A percentile compares a stretch with the other conserved stretches of the same genome.
Evolutionary conservation across 2,113 vertebrate species (phyloP).

Genomic region (Aspiorhynchus laticeps): DNA sequence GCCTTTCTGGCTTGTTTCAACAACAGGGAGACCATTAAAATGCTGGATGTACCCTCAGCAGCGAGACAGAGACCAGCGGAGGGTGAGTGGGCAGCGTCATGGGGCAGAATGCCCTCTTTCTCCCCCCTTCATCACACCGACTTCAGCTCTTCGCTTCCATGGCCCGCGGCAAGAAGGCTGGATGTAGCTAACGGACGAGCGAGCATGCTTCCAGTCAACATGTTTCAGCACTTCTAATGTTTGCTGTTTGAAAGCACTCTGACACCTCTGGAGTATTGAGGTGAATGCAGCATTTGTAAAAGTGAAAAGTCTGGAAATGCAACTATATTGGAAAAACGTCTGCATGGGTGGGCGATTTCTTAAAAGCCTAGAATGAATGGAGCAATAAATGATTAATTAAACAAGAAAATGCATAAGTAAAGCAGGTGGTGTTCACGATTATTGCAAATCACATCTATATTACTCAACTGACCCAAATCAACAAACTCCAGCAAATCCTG

Average conservation of each 20-base stretch:
- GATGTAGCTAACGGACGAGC: slow-evolving; percentile 46
- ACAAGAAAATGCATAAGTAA: slow-evolving; percentile 11
- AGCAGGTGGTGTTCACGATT: not conserved
- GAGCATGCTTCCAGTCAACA: slow-evolving; percentile 52
- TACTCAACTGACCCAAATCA: slow-evolving; percentile 20
- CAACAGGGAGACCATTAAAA: slow-evolving; percentile 45
- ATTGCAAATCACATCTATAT: slow-evolving; percentile 1
- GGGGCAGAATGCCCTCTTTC: slow-evolving; percentile 11
- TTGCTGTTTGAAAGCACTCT: slow-evolving; percentile 45
- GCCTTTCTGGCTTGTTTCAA: not conserved
- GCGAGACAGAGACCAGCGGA: not conserved
- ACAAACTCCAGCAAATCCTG: not conserved
- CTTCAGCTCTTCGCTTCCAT: slow-evolving; percentile 20
- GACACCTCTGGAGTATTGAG: slow-evolving; percentile 23
- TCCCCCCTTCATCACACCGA: slow-evolving; percentile 36
- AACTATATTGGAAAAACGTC: not conserved
- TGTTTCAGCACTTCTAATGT: slow-evolving; percentile 55
- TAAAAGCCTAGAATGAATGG: slow-evolving; percentile 6
- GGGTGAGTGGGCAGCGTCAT: slow-evolving; percentile 4
- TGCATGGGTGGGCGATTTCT: not conserved
- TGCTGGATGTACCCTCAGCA: slow-evolving; percentile 35
- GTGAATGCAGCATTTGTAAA: not conserved
- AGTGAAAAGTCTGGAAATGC: slow-evolving; percentile 2
- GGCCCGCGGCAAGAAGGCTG: slow-evolving; percentile 1
- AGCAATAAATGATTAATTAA: slow-evolving; percentile 9